Evolutionary conservation across 1,140 invertebrate genomes (phyloP), one percentile per base, ranked within the genome.

Genomic region (Drosophila baimaii): DNA sequence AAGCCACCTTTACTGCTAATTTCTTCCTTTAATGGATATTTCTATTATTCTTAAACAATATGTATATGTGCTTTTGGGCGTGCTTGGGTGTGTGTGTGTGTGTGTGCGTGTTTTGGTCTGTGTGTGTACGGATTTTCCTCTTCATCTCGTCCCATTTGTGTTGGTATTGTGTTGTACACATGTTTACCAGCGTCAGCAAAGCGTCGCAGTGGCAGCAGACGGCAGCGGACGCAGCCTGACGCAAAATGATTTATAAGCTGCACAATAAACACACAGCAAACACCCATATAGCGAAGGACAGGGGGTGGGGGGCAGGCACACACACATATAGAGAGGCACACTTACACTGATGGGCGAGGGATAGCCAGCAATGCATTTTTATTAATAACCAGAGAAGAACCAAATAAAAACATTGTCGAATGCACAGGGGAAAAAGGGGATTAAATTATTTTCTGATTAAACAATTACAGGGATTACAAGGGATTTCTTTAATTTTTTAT

Each of bases 141-240:
- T n/a, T 25, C 31, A 33, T 17, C 52, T 35, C 44, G 44, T 63
- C 57, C 21, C 33, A 17, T 23, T 43, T 56, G 23, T 43, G 58
- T n/a, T 59, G 43, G 54, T 52, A 17, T 25, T 56, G 49, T 62
- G 64, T 56, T 57, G 39, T 71, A 70, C 66, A 81, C 66, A 62
- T 79, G 82, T 85, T 85, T 85, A 68, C 81, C 81, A 85, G 81
- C 81, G 81, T 85, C 81, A 85, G 81, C 81, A 84, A 84, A 80
- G 81, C 81, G 77, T 69, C 81, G 72, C 81, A 84, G 55, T 57
- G 63, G 63, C 77, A 79, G 43, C 81, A 84, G 81, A 84, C 81
- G 63, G 77, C 68, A 83, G 80, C 70, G 59, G 37, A 64, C 61
- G 56, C 54, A 71, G 81, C 66, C 74, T 81, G 81, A 85, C 82